Percentiles rank a stretch among this genome's conserved stretches.
phyloP scores from a whole-genome alignment of 2,113 vertebrate species.

The Labeo catla region DNA sequence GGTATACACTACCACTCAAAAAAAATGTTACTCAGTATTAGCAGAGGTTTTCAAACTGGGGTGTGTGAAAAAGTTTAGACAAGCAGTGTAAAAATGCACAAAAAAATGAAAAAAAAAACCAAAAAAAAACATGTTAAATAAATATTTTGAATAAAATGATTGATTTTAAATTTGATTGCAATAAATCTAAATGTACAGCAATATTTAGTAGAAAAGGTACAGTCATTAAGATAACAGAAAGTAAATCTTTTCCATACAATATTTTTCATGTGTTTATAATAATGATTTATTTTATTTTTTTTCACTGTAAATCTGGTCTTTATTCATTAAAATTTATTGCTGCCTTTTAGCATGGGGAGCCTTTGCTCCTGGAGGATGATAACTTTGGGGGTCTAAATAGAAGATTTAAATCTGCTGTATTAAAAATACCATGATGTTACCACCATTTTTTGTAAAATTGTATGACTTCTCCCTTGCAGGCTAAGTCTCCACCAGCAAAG shows the following conservation, averaged over 20 bases:
- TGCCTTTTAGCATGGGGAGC: neutral
- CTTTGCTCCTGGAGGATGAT: neutral
- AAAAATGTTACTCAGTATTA: too few species aligned
- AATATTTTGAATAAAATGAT: neutral
- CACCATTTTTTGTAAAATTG: neutral
- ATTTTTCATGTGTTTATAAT: neutral
- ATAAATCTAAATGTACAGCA: neutral
- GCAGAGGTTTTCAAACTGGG: neutral
- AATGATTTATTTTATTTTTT: too few species aligned
- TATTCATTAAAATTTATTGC: neutral
- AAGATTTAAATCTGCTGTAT: neutral
- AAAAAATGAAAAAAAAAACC: too few species aligned
- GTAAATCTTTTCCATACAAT: neutral
- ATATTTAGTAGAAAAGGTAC: neutral
- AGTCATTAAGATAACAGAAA: neutral
- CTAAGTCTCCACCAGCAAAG: conserved; percentile 19
- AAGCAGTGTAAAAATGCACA: too few species aligned
- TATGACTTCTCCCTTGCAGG: conserved; percentile 26
- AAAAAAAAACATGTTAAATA: too few species aligned
- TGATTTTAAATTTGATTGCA: neutral
- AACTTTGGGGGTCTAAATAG: neutral
- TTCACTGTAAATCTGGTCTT: neutral
- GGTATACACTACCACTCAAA: neutral
- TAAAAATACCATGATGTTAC: neutral
- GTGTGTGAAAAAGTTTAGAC: neutral